phyloP scores from a whole-genome alignment of 2,888 invertebrate species.

The Diplazon laetatorius region DNA sequence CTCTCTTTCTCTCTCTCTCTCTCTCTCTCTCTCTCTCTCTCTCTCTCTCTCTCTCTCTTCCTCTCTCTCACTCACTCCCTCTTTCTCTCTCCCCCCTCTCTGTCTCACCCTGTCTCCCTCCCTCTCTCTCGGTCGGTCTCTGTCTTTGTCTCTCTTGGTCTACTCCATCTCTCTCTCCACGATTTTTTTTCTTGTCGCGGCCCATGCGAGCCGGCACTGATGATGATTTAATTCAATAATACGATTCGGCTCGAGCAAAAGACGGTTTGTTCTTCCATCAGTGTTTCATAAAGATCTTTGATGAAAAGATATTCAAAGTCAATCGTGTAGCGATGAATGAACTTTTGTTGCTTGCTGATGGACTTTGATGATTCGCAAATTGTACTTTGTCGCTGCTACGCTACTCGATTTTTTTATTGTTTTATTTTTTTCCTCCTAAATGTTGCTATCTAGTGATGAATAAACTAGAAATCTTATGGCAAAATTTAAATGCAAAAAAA shows the following conservation, averaged over 20 bases:
- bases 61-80: too few relatives aligned
- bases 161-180: too few relatives aligned
- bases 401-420: background rate
- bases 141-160: too few relatives aligned
- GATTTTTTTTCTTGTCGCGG: background rate
- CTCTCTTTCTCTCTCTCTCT: background rate
- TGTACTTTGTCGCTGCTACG: background rate
- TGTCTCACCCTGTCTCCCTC: too few relatives aligned
- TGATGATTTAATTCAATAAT: slow-evolving; percentile 33
- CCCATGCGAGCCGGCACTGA: background rate
- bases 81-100: too few relatives aligned
- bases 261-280: slow-evolving; percentile 26
- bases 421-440: too few relatives aligned
- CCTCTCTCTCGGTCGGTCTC: too few relatives aligned
- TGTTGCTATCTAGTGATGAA: too few relatives aligned
- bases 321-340: background rate
- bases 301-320: slow-evolving; percentile 21
- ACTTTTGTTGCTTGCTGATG: background rate
- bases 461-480: too few relatives aligned
- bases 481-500: too few relatives aligned
- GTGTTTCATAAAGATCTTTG: background rate
- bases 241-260: background rate
- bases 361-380: background rate
- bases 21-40: background rate
- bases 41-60: background rate